Evolutionary conservation across 2,113 vertebrate species (phyloP).

Genomic region (Jaculus jaculus): DNA sequence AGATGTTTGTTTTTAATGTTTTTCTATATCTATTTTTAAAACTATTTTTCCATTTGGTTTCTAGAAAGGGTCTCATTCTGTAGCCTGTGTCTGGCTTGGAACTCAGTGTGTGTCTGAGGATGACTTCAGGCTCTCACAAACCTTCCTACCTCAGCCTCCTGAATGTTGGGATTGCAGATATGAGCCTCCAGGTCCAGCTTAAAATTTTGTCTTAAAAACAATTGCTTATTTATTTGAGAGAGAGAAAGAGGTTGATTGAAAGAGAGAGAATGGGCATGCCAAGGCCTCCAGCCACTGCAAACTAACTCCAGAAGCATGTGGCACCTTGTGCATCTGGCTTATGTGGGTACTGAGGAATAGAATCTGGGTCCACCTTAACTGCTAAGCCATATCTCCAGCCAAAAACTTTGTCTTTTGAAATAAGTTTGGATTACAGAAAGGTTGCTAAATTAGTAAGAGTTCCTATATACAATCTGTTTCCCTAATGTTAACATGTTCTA

Average conservation of each 20-base stretch:
- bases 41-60: too few relatives aligned
- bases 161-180: not conserved
- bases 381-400: too few relatives aligned
- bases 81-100: not conserved
- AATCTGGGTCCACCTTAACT: too few relatives aligned
- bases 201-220: too few relatives aligned
- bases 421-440: constrained; percentile 30
- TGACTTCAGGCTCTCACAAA: not conserved
- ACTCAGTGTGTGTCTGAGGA: not conserved
- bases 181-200: not conserved
- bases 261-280: too few relatives aligned
- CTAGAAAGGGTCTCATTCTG: too few relatives aligned
- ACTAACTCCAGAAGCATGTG: too few relatives aligned
- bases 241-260: too few relatives aligned
- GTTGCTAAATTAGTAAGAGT: not conserved
- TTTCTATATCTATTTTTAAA: not conserved
- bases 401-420: constrained; percentile 21
- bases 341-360: too few relatives aligned
- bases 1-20: not conserved
- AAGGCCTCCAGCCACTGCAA: too few relatives aligned
- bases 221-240: too few relatives aligned
- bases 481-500: not conserved
- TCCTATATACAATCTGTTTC: not conserved
- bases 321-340: too few relatives aligned
- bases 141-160: not conserved